Conservation (phyloP, 2,113 vertebrate species). For the Lichenostomus cassidix region DNA sequence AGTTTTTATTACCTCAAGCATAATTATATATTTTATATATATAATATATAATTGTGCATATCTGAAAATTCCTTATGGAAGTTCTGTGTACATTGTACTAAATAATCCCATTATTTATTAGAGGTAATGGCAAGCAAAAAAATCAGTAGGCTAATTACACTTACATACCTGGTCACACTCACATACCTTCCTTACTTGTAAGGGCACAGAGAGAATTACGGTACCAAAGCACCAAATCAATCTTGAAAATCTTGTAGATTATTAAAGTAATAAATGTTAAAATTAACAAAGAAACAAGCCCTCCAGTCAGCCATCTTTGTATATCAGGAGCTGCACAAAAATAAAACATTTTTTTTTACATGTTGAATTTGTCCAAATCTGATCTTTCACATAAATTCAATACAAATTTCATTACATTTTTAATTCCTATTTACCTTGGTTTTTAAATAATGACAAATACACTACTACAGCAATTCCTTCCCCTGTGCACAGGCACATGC, state of each 20-base stretch:
- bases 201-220: conserved; percentile 73
- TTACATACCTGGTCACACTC: neutral
- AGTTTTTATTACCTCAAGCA: neutral
- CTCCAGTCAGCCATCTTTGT: conserved; percentile 59
- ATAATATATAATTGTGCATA: neutral
- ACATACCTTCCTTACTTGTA: conserved; percentile 79
- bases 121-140: neutral
- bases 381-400: neutral
- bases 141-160: neutral
- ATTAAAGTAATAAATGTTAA: conserved; percentile 63
- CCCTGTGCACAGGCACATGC: neutral
- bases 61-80: neutral
- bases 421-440: neutral
- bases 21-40: neutral
- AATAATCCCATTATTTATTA: neutral
- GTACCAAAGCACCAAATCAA: conserved; percentile 87
- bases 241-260: conserved; percentile 82
- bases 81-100: neutral
- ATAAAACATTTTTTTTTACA: neutral
- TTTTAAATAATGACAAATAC: neutral
- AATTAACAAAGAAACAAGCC: conserved; percentile 58
- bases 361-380: neutral
- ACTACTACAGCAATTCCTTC: neutral
- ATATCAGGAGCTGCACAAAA: conserved; percentile 74
- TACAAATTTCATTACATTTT: neutral